These are phyloP conservation scores for Thymelicus sylvestris DNA, from an alignment of 2,888 invertebrate species.

Conservation along the genomic window DNA sequence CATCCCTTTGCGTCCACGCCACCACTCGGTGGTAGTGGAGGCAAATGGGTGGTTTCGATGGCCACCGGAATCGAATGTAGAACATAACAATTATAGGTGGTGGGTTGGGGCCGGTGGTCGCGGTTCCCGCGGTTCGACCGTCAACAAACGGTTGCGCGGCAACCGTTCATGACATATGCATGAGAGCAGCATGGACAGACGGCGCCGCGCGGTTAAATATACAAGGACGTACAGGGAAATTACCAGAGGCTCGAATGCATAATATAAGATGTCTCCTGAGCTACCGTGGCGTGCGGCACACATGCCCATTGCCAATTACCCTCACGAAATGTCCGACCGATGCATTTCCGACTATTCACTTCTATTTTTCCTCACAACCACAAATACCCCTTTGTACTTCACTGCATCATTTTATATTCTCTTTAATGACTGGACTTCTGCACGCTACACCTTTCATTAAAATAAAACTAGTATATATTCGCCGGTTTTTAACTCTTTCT, in stretches of 20 bases:
- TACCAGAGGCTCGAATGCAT: slow-evolving; percentile 78
- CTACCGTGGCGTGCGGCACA: slow-evolving; percentile 49
- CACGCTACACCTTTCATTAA: slow-evolving; percentile 52
- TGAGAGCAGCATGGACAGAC: slow-evolving; percentile 73
- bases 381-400: slow-evolving; percentile 58
- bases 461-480: not conserved
- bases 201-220: slow-evolving; percentile 72
- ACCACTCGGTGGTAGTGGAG: slow-evolving; percentile 48
- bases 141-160: slow-evolving; percentile 83
- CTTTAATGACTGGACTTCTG: slow-evolving; percentile 53
- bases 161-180: slow-evolving; percentile 85
- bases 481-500: too few species aligned
- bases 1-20: slow-evolving; percentile 60
- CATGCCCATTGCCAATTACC: slow-evolving; percentile 48
- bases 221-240: slow-evolving; percentile 79
- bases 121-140: slow-evolving; percentile 77
- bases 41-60: slow-evolving; percentile 65
- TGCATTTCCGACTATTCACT: slow-evolving; percentile 65
- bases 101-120: slow-evolving; percentile 65
- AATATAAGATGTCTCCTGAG: slow-evolving; percentile 63
- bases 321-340: slow-evolving; percentile 69
- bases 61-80: slow-evolving; percentile 75
- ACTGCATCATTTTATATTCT: slow-evolving; percentile 68
- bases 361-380: slow-evolving; percentile 67
- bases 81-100: slow-evolving; percentile 79